These are phyloP conservation scores for Podilymbus podiceps DNA, from an alignment of 2,113 vertebrate species.

Conservation along the genomic window DNA sequence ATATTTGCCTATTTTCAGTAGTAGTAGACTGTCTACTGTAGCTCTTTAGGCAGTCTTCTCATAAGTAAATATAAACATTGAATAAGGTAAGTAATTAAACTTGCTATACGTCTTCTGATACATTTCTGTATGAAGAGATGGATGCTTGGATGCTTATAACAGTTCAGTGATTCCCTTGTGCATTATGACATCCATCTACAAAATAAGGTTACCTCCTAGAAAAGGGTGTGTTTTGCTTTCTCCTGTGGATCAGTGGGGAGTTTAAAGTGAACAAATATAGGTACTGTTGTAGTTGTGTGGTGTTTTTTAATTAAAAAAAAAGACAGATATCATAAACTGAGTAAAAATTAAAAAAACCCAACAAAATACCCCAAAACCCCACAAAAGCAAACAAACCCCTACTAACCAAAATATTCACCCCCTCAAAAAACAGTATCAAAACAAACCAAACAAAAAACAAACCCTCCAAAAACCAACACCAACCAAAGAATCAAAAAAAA, in stretches of 20 bases:
- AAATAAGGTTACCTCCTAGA: background rate
- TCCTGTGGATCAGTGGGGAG: background rate
- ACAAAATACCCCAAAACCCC: too few relatives aligned
- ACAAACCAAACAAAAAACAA: too few relatives aligned
- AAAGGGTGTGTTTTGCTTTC: background rate
- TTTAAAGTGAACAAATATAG: background rate
- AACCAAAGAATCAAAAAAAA: background rate
- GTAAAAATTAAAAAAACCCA: background rate
- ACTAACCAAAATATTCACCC: too few relatives aligned
- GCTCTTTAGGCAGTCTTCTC: background rate
- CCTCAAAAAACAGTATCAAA: too few relatives aligned
- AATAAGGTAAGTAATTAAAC: conserved; percentile 41
- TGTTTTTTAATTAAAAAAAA: background rate
- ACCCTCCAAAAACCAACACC: background rate
- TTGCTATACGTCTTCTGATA: conserved; percentile 33
- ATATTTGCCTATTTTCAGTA: background rate
- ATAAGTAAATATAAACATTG: background rate
- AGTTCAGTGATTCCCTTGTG: conserved; percentile 11
- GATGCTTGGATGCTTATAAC: conserved; percentile 15
- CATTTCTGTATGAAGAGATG: background rate
- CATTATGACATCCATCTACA: conserved; percentile 15
- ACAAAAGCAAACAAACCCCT: too few relatives aligned
- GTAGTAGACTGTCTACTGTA: background rate
- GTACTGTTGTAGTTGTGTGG: background rate
- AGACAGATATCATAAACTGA: background rate